phyloP scores from a whole-genome alignment of 1,140 invertebrate species.

The Eufriesea mexicana region DNA sequence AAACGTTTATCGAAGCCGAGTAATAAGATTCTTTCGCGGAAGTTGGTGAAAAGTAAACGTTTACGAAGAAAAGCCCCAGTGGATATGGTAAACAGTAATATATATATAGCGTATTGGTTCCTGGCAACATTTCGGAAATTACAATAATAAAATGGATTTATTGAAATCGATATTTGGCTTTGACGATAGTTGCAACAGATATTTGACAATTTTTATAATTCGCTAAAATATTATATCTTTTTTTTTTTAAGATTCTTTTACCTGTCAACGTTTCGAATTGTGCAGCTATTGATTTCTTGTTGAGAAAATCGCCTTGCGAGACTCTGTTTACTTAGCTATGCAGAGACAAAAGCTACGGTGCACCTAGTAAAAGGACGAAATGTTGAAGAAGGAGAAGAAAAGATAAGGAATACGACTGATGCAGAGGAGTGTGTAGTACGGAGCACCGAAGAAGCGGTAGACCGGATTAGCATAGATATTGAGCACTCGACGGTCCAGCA shows the following conservation, averaged over 20 bases:
- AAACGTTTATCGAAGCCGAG: slow-evolving; percentile 59
- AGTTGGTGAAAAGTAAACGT: slow-evolving; percentile 63
- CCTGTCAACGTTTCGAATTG: slow-evolving; percentile 3
- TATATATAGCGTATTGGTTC: slow-evolving; percentile 28
- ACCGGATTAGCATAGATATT: slow-evolving; percentile 71
- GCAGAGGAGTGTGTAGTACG: slow-evolving; percentile 28
- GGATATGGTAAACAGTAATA: slow-evolving; percentile 61
- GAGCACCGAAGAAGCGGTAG: slow-evolving; percentile 53
- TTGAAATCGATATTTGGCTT: neutral
- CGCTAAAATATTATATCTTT: neutral
- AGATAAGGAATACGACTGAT: slow-evolving; percentile 47
- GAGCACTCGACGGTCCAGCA: slow-evolving; percentile 54
- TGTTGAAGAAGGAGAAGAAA: slow-evolving; percentile 3
- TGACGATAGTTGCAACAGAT: neutral
- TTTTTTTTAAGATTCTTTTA: slow-evolving; percentile 42
- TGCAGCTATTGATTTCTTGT: neutral
- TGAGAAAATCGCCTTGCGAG: slow-evolving; percentile 40
- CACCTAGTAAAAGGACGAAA: slow-evolving; percentile 20
- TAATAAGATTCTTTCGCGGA: slow-evolving; percentile 55
- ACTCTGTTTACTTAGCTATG: slow-evolving; percentile 51
- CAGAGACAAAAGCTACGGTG: slow-evolving; percentile 39
- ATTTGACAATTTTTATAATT: too few species aligned
- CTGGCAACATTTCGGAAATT: slow-evolving; percentile 29
- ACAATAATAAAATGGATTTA: slow-evolving; percentile 46
- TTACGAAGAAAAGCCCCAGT: slow-evolving; percentile 56